phyloP scores from a whole-genome alignment of 2,888 invertebrate genomes.

The Drosophila picticornis region DNA sequence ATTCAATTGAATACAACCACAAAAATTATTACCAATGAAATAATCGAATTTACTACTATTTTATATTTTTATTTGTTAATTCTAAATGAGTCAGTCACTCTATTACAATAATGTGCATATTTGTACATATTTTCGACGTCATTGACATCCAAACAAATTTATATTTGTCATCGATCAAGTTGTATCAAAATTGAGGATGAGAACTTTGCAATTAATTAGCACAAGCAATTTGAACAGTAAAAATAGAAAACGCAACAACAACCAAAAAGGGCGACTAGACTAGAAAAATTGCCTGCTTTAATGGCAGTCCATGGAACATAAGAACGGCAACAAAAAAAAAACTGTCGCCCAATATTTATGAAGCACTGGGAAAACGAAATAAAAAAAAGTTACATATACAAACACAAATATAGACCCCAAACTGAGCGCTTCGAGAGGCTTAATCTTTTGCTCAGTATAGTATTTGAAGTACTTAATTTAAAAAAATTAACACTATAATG shows the following conservation, averaged over 20 bases:
- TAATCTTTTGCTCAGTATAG: slow-evolving; percentile 45
- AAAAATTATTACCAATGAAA: background rate
- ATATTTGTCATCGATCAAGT: slow-evolving; percentile 63
- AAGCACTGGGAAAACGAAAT: slow-evolving; percentile 4
- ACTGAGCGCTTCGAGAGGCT: slow-evolving; percentile 34
- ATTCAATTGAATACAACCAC: background rate
- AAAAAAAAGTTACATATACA: slow-evolving; percentile 19
- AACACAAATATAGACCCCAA: slow-evolving; percentile 24
- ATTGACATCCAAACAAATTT: slow-evolving; percentile 46
- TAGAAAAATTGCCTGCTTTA: slow-evolving; percentile 61
- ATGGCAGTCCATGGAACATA: slow-evolving; percentile 51
- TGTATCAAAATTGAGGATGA: slow-evolving; percentile 20
- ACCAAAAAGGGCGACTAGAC: slow-evolving; percentile 43
- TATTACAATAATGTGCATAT: background rate
- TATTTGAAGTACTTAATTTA: slow-evolving; percentile 15
- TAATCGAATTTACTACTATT: background rate
- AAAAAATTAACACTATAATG: background rate
- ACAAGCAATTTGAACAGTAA: slow-evolving; percentile 42
- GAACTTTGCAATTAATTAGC: slow-evolving; percentile 75
- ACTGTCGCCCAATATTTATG: slow-evolving; percentile 68
- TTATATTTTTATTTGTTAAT: background rate
- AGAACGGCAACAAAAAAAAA: slow-evolving; percentile 43
- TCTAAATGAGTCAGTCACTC: background rate
- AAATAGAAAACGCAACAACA: slow-evolving; percentile 4
- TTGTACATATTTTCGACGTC: slow-evolving; percentile 22